Conservation (phyloP, 2,113 vertebrate species). For the Eira barbara region DNA sequence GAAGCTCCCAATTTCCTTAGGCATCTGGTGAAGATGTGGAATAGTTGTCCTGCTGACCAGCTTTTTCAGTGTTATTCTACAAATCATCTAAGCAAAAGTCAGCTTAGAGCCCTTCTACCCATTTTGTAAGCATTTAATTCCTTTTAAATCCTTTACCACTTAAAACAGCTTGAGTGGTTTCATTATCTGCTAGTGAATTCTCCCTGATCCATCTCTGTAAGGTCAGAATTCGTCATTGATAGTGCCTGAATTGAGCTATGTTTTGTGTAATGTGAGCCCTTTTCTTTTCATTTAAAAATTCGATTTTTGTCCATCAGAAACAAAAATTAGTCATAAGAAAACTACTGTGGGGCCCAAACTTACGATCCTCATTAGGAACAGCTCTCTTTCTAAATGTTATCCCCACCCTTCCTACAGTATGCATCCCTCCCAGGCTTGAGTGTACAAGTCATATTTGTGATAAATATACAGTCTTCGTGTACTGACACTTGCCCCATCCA, state of each 20-base stretch:
- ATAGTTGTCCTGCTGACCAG: not conserved
- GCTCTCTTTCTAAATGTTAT: not conserved
- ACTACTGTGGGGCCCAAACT: not conserved
- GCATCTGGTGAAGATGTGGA: not conserved
- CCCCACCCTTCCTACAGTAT: not conserved
- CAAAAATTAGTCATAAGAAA: slow-evolving; percentile 45
- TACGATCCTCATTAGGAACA: slow-evolving; percentile 9
- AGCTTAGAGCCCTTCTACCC: not conserved
- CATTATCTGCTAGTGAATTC: not conserved
- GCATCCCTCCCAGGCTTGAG: not conserved
- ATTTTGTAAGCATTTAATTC: not conserved
- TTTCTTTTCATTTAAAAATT: slow-evolving; percentile 35
- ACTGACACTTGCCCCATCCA: not conserved
- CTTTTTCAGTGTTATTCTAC: not conserved
- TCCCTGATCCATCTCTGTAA: not conserved
- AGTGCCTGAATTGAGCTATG: not conserved
- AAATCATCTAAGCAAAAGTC: not conserved
- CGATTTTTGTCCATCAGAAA: not conserved
- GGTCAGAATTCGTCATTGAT: not conserved
- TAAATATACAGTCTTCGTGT: slow-evolving; percentile 22
- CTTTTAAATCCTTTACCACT: not conserved
- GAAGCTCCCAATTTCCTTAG: not conserved
- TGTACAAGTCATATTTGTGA: not conserved
- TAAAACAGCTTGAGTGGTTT: not conserved
- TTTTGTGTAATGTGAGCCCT: not conserved